Conservation (phyloP, 2,888 invertebrate species). For the Melangyna quadrimaculata region DNA sequence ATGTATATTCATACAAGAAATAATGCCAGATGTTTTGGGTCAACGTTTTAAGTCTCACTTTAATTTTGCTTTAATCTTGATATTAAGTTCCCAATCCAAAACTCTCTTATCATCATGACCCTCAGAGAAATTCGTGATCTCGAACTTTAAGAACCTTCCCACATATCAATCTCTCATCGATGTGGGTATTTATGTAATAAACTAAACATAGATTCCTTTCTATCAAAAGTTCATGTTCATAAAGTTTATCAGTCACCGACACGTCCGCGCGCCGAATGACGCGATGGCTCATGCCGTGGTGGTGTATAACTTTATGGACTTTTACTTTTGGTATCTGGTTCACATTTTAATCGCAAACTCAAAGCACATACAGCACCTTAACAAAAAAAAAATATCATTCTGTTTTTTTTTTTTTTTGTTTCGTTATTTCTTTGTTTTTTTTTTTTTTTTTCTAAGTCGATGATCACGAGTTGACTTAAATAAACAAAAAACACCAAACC, state of each 20-base stretch:
- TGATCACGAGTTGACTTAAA: constrained; percentile 58
- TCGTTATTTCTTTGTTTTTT: not conserved
- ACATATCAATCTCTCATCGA: constrained; percentile 32
- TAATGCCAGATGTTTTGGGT: not conserved
- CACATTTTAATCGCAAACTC: constrained; percentile 67
- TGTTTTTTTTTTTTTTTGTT: constrained; percentile 17
- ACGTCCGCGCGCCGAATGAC: not conserved
- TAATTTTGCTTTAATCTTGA: not conserved
- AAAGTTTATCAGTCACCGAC: constrained; percentile 41
- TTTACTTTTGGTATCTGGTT: constrained; percentile 71
- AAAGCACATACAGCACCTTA: constrained; percentile 14
- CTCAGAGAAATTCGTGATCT: not conserved
- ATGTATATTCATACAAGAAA: not conserved
- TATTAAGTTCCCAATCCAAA: not conserved
- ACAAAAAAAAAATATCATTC: not conserved
- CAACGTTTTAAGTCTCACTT: not conserved
- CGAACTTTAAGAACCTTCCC: not conserved
- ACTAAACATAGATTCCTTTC: constrained; percentile 27
- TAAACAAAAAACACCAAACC: constrained; percentile 1
- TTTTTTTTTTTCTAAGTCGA: constrained; percentile 33
- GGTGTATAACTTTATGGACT: constrained; percentile 60
- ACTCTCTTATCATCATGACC: not conserved
- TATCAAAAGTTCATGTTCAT: constrained; percentile 54
- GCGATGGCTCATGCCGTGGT: too few species aligned
- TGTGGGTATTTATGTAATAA: not conserved